Evolutionary conservation across 1,140 invertebrate genomes (phyloP), one percentile per base, ranked within the genome.

Genomic region (Tachypleus tridentatus): DNA sequence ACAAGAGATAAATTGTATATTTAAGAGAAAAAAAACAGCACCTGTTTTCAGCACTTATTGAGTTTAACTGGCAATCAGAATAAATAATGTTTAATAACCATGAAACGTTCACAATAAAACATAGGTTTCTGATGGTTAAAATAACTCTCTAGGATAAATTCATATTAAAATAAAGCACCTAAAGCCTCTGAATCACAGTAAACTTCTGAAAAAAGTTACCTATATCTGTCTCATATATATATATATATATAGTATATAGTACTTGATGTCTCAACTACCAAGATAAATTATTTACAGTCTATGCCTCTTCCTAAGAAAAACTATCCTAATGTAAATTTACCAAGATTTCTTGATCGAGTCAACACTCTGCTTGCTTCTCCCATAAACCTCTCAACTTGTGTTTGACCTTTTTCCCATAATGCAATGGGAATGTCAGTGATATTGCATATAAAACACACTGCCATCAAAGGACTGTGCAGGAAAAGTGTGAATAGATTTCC

Each of bases 401-500:
- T 84, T 77, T 91, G 90, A 77, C 90, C 93, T 71, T 88, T 85
- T 74, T 96, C 91, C 93, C 93, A 97, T 69, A 89, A 83, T 68
- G 87, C 84, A 71, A 93, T 84, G 49, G 89, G 85, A 64, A 96
- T 85, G 72, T 86, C 89, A 64, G 85, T 84, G 58, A 97, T 85
- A 75, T 93, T 93, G 75, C 91, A 93, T 73, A 93, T 87, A 77
- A 90, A 88, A 80, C 92, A 96, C 74, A 97, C 87, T 60, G 91
- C 95, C 71, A 90, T 90, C 70, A 97, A 80, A 53, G 94, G 93
- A 73, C 88, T 91, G 78, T 97, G 92, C 63, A 98, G 84, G 80
- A 97, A 98, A 71, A 97, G 80, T 49, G 93, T 97, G 78, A 97
- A 96, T 64, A 98, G 79, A 73, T 87, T 94, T 58, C 95, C 95